Base-by-base conservation (phyloP, 2,113 vertebrate species). In the Eudorcas thomsonii region DNA sequence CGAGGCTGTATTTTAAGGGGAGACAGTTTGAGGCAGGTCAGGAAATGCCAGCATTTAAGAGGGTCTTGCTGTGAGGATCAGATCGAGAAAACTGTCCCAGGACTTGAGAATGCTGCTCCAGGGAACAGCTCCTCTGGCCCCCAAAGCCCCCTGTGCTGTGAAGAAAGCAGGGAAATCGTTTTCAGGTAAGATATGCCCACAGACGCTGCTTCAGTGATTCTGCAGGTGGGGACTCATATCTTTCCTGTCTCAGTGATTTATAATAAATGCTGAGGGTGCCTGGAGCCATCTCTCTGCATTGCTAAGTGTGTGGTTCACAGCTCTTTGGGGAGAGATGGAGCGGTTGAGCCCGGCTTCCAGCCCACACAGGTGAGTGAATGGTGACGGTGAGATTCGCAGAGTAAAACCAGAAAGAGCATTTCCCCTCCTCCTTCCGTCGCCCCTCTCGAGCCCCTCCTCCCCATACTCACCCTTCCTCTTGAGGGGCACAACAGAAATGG, bases 211-310 rank as follows among this genome's bases (percentile, higher is more conserved):
- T 98, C 95, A 85, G 80, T 93, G 90, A 64, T 86, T 95, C 62
- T 91, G 86, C 74, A 88, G 80, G 82, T 86, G 50, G 89, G 52
- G 86, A 93, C 62, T 94, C 80, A 43, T 89, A 82, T 81, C 91
- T 95, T 95, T 92, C 59, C 81, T 95, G 64, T 97, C 90, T 95
- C 45, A 0, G 11, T 96, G 92, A 94, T 97, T 92, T 96, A 89
- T 80, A 89, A 95, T 97, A 96, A 97, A 98, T 64, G 74, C 81
- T 10, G 4, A 84, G 77, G 88, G 87, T 89, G 36, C 95, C 95
- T 86, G 67, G 91, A 96, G 96, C 80, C 93, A 92, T 95, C 91
- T 94, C 83, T 94, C 83, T 98, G 96, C 98, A 98, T 98, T 96
- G 97, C 77, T 93, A 90, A 97, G 59, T 96, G 94, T 97, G 77